phyloP scores from a whole-genome alignment of 2,888 invertebrate species.

The Polietes domitor region DNA sequence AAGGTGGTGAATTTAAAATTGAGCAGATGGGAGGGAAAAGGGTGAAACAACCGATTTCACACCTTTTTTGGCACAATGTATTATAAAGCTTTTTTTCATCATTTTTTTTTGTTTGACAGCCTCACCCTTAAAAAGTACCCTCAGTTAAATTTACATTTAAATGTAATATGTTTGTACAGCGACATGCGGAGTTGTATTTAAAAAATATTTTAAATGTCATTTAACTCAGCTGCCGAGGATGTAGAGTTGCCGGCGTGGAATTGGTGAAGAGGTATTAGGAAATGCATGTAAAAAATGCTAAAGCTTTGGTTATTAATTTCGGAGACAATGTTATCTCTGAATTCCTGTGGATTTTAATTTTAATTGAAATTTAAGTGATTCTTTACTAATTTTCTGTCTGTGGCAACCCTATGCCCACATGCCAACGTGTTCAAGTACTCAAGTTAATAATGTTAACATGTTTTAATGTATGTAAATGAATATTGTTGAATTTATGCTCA shows the following conservation, averaged over 20 bases:
- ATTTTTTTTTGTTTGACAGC: not conserved
- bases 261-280: not conserved
- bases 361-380: too few relatives aligned
- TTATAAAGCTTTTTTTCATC: not conserved
- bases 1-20: not conserved
- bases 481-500: conserved; percentile 25
- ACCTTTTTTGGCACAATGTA: conserved; percentile 14
- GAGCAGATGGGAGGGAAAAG: not conserved
- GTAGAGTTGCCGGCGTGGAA: not conserved
- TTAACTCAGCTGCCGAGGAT: not conserved
- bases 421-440: not conserved
- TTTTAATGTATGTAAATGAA: conserved; percentile 43
- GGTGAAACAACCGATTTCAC: conserved; percentile 29
- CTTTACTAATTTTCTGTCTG: too few relatives aligned
- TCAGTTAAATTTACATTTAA: not conserved
- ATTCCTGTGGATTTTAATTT: too few relatives aligned
- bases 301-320: too few relatives aligned
- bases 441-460: conserved; percentile 45
- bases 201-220: conserved; percentile 4
- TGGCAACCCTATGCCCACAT: not conserved
- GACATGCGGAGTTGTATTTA: conserved; percentile 9
- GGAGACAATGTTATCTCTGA: too few relatives aligned
- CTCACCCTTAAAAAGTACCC: not conserved
- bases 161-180: not conserved
- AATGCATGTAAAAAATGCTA: too few relatives aligned